A percentile compares a stretch with the other conserved stretches of the same genome.
These are phyloP conservation scores for Cephalopholis sonnerati DNA, from an alignment of 2,113 vertebrate genomes.

Conservation along the genomic window DNA sequence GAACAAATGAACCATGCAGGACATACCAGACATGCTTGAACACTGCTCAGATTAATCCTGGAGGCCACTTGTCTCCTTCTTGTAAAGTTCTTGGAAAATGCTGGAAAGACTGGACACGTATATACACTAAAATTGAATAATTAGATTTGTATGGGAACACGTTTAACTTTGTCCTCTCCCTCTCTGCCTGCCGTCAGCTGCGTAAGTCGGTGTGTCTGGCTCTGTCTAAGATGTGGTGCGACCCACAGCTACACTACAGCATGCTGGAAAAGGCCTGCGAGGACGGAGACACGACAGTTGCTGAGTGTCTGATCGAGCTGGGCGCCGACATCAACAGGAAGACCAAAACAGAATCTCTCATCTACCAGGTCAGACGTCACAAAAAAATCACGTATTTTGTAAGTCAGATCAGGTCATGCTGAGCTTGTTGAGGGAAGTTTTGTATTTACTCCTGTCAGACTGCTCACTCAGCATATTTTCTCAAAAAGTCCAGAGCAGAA, in stretches of 20 bases:
- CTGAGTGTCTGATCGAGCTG: slow-evolving; percentile 91
- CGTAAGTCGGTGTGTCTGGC: slow-evolving; percentile 89
- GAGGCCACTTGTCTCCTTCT: background rate
- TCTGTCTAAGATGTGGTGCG: slow-evolving; percentile 89
- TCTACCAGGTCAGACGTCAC: slow-evolving; percentile 89
- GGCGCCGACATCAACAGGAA: slow-evolving; percentile 92
- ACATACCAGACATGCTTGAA: slow-evolving; percentile 1
- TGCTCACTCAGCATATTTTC: background rate
- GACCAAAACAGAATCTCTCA: slow-evolving; percentile 89
- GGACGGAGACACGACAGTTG: slow-evolving; percentile 87
- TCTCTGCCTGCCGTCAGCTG: slow-evolving; percentile 80
- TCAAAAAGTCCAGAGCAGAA: background rate
- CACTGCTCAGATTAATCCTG: background rate
- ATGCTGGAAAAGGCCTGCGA: slow-evolving; percentile 93
- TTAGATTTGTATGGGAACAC: background rate
- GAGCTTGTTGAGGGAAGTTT: too few relatives aligned
- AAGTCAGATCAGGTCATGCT: background rate
- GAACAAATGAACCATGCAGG: background rate
- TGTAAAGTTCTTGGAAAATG: background rate
- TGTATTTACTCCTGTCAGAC: background rate
- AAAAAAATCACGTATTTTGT: too few relatives aligned
- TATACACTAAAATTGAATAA: background rate
- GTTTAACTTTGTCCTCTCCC: background rate
- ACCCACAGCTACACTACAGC: slow-evolving; percentile 86
- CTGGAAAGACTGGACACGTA: background rate